phyloP scores from a whole-genome alignment of 2,797 vertebrate species.

The Hemibagrus guttatus region DNA sequence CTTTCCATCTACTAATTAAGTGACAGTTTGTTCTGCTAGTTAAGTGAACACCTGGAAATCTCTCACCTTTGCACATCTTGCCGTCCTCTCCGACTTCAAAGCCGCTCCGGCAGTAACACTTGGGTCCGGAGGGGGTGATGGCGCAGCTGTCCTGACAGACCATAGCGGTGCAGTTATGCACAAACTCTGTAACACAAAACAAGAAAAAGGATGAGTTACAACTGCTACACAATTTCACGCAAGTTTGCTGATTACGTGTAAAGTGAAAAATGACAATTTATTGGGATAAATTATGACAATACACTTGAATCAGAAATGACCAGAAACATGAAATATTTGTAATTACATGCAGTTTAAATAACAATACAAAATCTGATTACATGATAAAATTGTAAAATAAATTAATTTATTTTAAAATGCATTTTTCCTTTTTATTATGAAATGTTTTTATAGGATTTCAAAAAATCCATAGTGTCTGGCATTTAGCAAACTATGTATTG shows the following conservation, averaged over 20 bases:
- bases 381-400: neutral
- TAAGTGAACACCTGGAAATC: neutral
- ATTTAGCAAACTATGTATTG: neutral
- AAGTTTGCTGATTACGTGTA: neutral
- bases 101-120: slow-evolving; percentile 88
- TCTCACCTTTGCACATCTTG: slow-evolving; percentile 89
- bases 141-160: slow-evolving; percentile 87
- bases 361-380: neutral
- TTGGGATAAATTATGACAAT: neutral
- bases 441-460: too few species aligned
- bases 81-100: slow-evolving; percentile 87
- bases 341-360: neutral
- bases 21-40: neutral
- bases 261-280: neutral
- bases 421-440: neutral
- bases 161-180: slow-evolving; percentile 77
- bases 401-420: neutral
- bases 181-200: slow-evolving; percentile 71
- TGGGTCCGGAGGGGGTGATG: slow-evolving; percentile 80
- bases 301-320: neutral
- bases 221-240: too few species aligned
- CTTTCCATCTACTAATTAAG: neutral
- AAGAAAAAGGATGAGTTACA: neutral
- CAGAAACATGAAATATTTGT: too few species aligned
- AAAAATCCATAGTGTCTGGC: too few species aligned